Percentiles rank a stretch among this genome's conserved stretches.
Evolutionary conservation across 2,888 invertebrate genomes (phyloP).

Genomic region (Spodoptera picta): DNA sequence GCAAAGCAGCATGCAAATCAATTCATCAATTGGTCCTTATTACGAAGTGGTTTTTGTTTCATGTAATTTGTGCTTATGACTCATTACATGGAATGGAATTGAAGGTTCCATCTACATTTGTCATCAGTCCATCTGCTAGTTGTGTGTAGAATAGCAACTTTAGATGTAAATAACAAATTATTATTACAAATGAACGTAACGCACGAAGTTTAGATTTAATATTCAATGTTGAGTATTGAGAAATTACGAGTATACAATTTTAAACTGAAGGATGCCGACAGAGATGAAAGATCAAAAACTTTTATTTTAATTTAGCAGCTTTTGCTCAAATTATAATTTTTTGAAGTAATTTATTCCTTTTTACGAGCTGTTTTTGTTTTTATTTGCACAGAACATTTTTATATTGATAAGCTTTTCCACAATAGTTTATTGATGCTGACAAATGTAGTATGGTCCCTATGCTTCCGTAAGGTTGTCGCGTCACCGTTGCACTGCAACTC

Average conservation of each 20-base stretch:
- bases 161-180: not conserved
- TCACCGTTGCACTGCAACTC: slow-evolving; percentile 63
- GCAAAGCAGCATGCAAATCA: slow-evolving; percentile 50
- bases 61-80: slow-evolving; percentile 9
- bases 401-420: not conserved
- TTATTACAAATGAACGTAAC: too few relatives aligned
- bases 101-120: slow-evolving; percentile 9
- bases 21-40: slow-evolving; percentile 33
- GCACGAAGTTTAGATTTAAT: too few relatives aligned
- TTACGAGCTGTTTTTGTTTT: too few relatives aligned
- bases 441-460: slow-evolving; percentile 14
- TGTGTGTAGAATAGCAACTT: not conserved
- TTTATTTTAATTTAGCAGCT: too few relatives aligned
- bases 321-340: too few relatives aligned
- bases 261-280: too few relatives aligned
- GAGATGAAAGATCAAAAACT: too few relatives aligned
- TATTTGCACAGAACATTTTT: too few relatives aligned
- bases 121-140: slow-evolving; percentile 3
- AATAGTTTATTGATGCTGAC: slow-evolving; percentile 2
- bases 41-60: slow-evolving; percentile 17
- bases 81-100: slow-evolving; percentile 6
- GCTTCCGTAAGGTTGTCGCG: slow-evolving; percentile 39
- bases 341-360: too few relatives aligned
- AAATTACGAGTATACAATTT: too few relatives aligned
- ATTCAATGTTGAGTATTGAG: too few relatives aligned